Base-by-base conservation (phyloP, 2,797 vertebrate species). In the Channa striata region DNA sequence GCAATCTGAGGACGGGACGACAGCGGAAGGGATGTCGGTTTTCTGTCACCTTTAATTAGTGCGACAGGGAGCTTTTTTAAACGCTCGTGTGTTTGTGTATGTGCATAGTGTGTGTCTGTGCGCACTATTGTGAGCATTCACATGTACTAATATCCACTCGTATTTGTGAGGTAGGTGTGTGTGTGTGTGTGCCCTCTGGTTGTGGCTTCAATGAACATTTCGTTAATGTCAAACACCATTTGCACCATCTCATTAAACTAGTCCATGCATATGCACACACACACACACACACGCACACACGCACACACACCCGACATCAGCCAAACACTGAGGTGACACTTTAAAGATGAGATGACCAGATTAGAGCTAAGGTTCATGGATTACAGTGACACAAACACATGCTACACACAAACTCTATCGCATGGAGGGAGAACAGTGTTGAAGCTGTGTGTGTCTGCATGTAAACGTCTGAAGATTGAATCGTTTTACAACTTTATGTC, bases 221-320 rank as follows among this genome's bases (percentile, higher is more conserved):
- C 77, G 91, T 91, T 91, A 89, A 88, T 48, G 88, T 92, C 91
- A 91, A 90, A 92, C 83, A 80, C 72, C 66, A 87, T 93, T 88
- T 89, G 83, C 76, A 62, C 62, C 68, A 37, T 83, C 67, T 73
- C 67, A 82, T 76, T 77, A 80, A 81, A 81, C 59, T 50, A 49
- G 63, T 61, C 46, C 64, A 61, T 61, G 20, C 53, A 58, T n/a
- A 53, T 54, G 44, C 65, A 16, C 36, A 43, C 25, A 16, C 39
- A 67, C 47, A 57, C 36, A 57, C 57, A 43, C 17, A 19, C 43
- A 37, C 34, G 72, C 20, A 20, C 47, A 59, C 13, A 37, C 72
- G 25, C 78, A 43, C 62, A 51, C 77, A 77, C 69, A 19, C 19
- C 69, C 58, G 59, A 72, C 23, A 50, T 70, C 66, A 62, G 43